phyloP scores from a whole-genome alignment of 2,888 invertebrate species.

The Altica lythri region DNA sequence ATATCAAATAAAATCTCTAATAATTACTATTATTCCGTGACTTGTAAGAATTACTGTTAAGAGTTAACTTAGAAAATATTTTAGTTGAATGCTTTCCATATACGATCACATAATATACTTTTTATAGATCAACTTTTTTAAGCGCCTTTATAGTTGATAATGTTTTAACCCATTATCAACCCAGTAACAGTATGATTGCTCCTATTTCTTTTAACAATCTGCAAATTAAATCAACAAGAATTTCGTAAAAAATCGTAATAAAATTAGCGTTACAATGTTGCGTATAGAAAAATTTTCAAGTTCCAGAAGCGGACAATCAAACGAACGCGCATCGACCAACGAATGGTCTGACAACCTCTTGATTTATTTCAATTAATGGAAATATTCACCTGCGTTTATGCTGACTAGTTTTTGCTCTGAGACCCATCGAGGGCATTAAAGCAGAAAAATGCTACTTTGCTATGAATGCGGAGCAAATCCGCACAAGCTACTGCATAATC shows the following conservation, averaged over 20 bases:
- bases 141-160: too few species aligned
- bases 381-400: conserved; percentile 54
- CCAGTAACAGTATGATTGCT: too few species aligned
- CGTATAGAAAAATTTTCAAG: conserved; percentile 29
- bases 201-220: too few species aligned
- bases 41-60: too few species aligned
- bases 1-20: too few species aligned
- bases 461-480: conserved; percentile 41
- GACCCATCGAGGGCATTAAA: conserved; percentile 51
- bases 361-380: conserved; percentile 58
- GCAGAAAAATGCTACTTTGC: conserved; percentile 48
- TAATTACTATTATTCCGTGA: too few species aligned
- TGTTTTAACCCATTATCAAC: too few species aligned
- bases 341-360: conserved; percentile 38
- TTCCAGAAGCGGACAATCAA: conserved; percentile 12
- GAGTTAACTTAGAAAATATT: too few species aligned
- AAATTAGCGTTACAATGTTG: conserved; percentile 26
- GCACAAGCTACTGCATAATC: conserved; percentile 35
- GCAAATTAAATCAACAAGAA: too few species aligned
- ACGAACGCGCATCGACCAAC: not conserved
- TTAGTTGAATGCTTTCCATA: too few species aligned
- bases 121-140: too few species aligned
- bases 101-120: too few species aligned
- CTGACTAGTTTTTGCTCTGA: conserved; percentile 48
- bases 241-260: not conserved